Evolutionary conservation across 1,140 invertebrate species (phyloP).

Genomic region (Caenorhabditis latens): DNA sequence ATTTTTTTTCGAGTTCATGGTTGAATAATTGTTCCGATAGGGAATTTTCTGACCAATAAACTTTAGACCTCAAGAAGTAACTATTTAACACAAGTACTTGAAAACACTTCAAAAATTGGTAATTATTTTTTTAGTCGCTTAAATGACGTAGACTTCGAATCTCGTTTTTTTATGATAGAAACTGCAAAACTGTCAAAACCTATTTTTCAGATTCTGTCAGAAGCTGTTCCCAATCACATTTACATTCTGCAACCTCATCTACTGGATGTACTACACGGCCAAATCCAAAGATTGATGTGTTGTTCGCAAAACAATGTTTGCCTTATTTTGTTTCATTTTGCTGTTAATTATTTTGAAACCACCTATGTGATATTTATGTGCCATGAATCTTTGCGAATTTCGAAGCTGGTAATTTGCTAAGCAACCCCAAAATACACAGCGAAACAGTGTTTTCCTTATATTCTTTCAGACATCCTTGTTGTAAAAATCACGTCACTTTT

Average conservation of each 20-base stretch:
- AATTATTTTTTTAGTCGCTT: too few species aligned
- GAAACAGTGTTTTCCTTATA: background rate
- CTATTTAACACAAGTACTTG: too few species aligned
- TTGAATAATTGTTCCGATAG: too few species aligned
- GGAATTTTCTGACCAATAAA: too few species aligned
- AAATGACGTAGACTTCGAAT: too few species aligned
- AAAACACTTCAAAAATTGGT: constrained; percentile 51
- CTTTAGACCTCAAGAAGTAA: too few species aligned
- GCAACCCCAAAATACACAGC: too few species aligned
- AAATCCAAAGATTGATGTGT: constrained; percentile 64
- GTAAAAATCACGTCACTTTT: background rate
- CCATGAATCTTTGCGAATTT: background rate
- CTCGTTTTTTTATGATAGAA: too few species aligned
- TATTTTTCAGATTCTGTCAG: constrained; percentile 74
- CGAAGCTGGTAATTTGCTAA: background rate
- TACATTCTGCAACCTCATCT: constrained; percentile 74
- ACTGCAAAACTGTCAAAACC: constrained; percentile 1
- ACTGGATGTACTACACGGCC: constrained; percentile 76
- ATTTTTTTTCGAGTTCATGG: background rate
- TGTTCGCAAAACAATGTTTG: background rate
- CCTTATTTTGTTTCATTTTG: background rate
- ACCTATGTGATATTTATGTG: constrained; percentile 41
- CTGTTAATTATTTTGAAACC: background rate
- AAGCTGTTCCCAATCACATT: constrained; percentile 76
- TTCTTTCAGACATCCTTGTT: background rate